Evolutionary conservation across 2,888 invertebrate species (phyloP).

Genomic region (Ochropleura plecta): DNA sequence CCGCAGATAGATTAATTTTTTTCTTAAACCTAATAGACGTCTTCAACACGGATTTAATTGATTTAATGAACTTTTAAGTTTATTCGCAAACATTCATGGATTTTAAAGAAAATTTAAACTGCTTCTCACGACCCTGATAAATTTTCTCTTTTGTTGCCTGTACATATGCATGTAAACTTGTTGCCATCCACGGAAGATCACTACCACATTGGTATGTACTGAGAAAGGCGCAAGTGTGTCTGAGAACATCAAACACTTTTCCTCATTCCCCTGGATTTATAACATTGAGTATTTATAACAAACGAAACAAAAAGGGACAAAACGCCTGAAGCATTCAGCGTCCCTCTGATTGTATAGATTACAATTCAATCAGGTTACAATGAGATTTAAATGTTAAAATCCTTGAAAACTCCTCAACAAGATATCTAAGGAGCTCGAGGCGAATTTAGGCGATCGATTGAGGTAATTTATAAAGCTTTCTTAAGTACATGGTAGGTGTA

Average conservation of each 20-base stretch:
- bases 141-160: no score
- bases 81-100: no score
- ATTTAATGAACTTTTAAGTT: no score
- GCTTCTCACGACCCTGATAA: no score
- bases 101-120: no score
- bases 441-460: slow-evolving; percentile 21
- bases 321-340: slow-evolving; percentile 5
- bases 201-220: not conserved
- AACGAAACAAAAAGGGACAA: slow-evolving; percentile 22
- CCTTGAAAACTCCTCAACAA: slow-evolving; percentile 15
- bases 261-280: not conserved
- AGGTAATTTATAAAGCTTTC: slow-evolving; percentile 56
- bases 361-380: slow-evolving; percentile 48
- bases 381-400: slow-evolving; percentile 34
- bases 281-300: not conserved
- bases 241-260: not conserved
- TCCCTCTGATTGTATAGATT: slow-evolving; percentile 38
- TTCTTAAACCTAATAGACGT: no score
- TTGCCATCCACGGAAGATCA: not conserved
- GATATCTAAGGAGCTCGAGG: slow-evolving; percentile 21
- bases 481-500: not conserved
- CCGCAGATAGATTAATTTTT: no score
- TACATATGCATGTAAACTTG: not conserved
- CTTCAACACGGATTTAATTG: no score
- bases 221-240: not conserved